Percentiles rank a stretch among this genome's conserved stretches.
These are phyloP conservation scores for Acanthochromis polyacanthus DNA, from an alignment of 2,113 vertebrate genomes.

Conservation along the genomic window DNA sequence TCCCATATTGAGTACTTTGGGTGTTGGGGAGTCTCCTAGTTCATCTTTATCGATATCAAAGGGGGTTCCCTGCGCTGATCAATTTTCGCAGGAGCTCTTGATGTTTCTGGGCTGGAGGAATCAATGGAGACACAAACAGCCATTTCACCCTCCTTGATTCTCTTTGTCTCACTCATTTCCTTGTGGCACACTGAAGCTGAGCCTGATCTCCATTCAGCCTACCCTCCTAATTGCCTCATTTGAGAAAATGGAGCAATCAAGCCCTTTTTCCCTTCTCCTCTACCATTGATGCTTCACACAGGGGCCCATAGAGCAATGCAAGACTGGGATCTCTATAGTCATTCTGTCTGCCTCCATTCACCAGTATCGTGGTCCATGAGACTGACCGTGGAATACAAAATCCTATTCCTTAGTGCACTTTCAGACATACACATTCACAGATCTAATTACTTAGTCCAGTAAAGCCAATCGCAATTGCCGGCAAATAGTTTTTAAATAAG, in stretches of 20 bases:
- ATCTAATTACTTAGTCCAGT: conserved; percentile 49
- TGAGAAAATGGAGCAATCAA: conserved; percentile 79
- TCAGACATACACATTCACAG: conserved; percentile 39
- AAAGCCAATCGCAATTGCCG: conserved; percentile 32
- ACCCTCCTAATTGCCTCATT: conserved; percentile 81
- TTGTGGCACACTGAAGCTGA: conserved; percentile 53
- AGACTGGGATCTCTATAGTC: conserved; percentile 56
- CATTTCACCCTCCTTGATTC: conserved; percentile 49
- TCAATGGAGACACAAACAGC: conserved; percentile 72
- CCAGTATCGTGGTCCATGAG: conserved; percentile 31
- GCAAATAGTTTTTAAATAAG: conserved; percentile 49
- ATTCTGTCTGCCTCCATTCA: conserved; percentile 58
- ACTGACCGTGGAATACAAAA: conserved; percentile 55
- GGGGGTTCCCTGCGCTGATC: conserved; percentile 72
- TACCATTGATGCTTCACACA: conserved; percentile 71
- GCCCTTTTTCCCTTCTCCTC: conserved; percentile 61
- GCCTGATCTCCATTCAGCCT: conserved; percentile 76
- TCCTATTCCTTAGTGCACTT: conserved; percentile 52
- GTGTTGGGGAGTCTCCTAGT: conserved; percentile 58
- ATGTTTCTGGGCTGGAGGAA: conserved; percentile 69
- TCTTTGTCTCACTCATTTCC: conserved; percentile 66
- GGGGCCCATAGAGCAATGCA: conserved; percentile 60
- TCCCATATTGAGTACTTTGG: conserved; percentile 46
- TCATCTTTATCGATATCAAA: conserved; percentile 73
- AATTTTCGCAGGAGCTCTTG: conserved; percentile 68